phyloP scores from a whole-genome alignment of 2,113 vertebrate genomes.

The Ophiodon elongatus region DNA sequence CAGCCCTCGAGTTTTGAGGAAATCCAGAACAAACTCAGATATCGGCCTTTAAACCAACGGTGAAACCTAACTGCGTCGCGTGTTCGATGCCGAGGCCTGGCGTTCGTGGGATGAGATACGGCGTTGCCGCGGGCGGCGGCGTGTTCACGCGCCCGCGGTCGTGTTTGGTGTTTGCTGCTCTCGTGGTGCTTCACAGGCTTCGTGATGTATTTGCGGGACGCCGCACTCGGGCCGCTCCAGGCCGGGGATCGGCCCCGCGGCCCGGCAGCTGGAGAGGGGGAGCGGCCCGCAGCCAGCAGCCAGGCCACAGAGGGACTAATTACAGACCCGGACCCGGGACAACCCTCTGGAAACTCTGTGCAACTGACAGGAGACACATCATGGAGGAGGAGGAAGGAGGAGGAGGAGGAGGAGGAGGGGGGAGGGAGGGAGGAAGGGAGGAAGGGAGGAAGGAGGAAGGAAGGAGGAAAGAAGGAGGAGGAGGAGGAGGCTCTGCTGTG shows the following conservation, averaged over 20 bases:
- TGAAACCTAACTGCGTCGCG: too few relatives aligned
- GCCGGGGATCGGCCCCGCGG: constrained; percentile 43
- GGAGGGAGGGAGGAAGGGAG: constrained; percentile 4
- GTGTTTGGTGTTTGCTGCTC: constrained; percentile 28
- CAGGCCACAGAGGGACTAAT: constrained; percentile 74
- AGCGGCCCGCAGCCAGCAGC: too few relatives aligned
- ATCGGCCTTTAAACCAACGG: too few relatives aligned
- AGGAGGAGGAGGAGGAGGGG: constrained; percentile 23
- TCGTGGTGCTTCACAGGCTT: constrained; percentile 36
- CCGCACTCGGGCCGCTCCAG: constrained; percentile 52
- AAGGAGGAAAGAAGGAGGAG: too few relatives aligned
- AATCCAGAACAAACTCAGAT: too few relatives aligned
- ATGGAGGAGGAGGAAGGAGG: constrained; percentile 27
- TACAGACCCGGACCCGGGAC: constrained; percentile 69
- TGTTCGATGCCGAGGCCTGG: too few relatives aligned
- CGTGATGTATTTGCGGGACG: constrained; percentile 58
- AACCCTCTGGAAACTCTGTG: constrained; percentile 77
- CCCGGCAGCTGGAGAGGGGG: constrained; percentile 52
- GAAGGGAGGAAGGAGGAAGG: constrained; percentile 23
- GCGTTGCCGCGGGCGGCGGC: neutral
- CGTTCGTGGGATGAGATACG: neutral
- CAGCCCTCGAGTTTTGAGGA: too few relatives aligned
- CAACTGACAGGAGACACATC: constrained; percentile 60
- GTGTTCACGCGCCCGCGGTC: constrained; percentile 28
- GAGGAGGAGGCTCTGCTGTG: too few relatives aligned